phyloP scores from a whole-genome alignment of 2,113 vertebrate species.

The Microtus montanus region DNA sequence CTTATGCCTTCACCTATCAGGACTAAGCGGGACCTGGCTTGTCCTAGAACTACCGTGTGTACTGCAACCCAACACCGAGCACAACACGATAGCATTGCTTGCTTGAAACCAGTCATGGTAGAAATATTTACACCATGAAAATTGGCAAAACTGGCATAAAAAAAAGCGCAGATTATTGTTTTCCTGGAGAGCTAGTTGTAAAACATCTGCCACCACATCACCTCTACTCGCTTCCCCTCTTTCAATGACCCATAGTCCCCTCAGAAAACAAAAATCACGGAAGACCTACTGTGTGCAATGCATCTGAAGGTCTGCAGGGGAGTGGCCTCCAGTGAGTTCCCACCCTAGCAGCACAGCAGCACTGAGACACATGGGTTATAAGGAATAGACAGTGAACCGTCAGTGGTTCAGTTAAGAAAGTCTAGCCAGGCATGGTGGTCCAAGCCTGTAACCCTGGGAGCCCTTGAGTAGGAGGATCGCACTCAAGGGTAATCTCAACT shows the following conservation, averaged over 20 bases:
- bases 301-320: neutral
- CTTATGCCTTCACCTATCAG: neutral
- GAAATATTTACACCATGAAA: neutral
- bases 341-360: neutral
- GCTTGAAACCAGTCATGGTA: neutral
- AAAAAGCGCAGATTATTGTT: neutral
- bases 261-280: neutral
- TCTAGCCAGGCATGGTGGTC: neutral
- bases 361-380: neutral
- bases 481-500: too few species aligned
- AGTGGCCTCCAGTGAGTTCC: neutral
- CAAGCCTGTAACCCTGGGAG: neutral
- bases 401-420: neutral
- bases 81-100: accelerated
- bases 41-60: neutral
- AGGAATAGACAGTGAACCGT: neutral
- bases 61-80: neutral
- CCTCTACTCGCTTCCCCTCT: neutral
- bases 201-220: neutral
- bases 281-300: neutral
- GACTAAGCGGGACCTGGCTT: neutral
- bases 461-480: neutral
- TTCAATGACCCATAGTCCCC: neutral
- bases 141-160: neutral
- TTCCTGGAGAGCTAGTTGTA: neutral